These are phyloP conservation scores for Phaonia tiefii DNA, from an alignment of 2,888 invertebrate species.

Conservation along the genomic window DNA sequence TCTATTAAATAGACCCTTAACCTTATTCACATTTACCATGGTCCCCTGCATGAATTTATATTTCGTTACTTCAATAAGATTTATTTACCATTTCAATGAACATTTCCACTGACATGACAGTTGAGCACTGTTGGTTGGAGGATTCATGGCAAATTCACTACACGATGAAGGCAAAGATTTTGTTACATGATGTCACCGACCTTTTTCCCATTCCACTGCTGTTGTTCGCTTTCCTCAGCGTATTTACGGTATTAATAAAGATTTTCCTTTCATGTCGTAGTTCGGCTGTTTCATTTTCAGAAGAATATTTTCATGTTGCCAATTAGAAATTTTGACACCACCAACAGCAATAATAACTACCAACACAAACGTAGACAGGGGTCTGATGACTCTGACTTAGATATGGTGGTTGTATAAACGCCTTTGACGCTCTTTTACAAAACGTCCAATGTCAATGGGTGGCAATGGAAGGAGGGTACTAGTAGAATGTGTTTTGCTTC, in stretches of 20 bases:
- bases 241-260: neutral
- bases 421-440: constrained; percentile 33
- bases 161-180: neutral
- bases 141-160: constrained; percentile 71
- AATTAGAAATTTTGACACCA: constrained; percentile 78
- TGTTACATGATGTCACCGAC: neutral
- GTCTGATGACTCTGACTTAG: neutral
- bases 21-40: constrained; percentile 31
- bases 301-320: constrained; percentile 71
- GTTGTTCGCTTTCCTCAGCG: neutral
- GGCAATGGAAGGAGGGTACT: constrained; percentile 60
- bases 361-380: constrained; percentile 41
- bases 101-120: constrained; percentile 74
- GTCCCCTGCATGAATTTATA: neutral
- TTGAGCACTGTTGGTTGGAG: neutral
- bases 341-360: constrained; percentile 60
- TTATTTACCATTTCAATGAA: constrained; percentile 76
- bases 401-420: constrained; percentile 52
- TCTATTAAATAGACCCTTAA: no score
- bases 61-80: constrained; percentile 34
- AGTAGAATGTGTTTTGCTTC: constrained; percentile 43
- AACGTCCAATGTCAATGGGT: constrained; percentile 60
- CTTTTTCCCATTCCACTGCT: no score
- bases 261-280: constrained; percentile 24
- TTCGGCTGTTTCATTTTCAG: neutral